Conservation (phyloP, 1,140 invertebrate genomes). For the Zaprionus ornatus region DNA sequence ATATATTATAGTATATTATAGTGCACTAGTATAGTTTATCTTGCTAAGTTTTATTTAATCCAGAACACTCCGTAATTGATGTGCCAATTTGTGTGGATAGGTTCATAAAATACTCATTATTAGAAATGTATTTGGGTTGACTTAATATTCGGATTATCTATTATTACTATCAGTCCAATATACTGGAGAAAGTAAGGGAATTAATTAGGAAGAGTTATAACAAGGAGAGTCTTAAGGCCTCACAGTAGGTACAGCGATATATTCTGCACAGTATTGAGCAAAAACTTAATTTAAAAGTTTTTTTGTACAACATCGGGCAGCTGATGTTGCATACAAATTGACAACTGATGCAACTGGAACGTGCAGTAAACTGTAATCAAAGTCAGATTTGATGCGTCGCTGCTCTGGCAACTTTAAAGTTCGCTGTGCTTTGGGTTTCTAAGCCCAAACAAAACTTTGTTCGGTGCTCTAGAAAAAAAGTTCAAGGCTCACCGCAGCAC, state of each 20-base stretch:
- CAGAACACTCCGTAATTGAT: neutral
- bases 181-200: too few relatives aligned
- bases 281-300: neutral
- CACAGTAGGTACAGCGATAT: neutral
- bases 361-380: conserved; percentile 56
- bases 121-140: too few relatives aligned
- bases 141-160: neutral
- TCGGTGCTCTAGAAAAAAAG: conserved; percentile 43
- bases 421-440: conserved; percentile 41
- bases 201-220: too few relatives aligned
- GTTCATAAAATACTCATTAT: neutral
- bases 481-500: conserved; percentile 11
- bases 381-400: conserved; percentile 64
- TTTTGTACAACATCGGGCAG: neutral
- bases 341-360: conserved; percentile 38
- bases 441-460: conserved; percentile 60
- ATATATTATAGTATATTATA: neutral
- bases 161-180: neutral
- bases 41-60: neutral
- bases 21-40: neutral
- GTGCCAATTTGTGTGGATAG: neutral
- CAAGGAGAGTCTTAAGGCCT: too few relatives aligned
- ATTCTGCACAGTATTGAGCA: neutral
- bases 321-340: conserved; percentile 8
- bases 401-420: conserved; percentile 59